phyloP scores from a whole-genome alignment of 53 echinoderm and acorn worm genomes.

The Arbacia lixula region DNA sequence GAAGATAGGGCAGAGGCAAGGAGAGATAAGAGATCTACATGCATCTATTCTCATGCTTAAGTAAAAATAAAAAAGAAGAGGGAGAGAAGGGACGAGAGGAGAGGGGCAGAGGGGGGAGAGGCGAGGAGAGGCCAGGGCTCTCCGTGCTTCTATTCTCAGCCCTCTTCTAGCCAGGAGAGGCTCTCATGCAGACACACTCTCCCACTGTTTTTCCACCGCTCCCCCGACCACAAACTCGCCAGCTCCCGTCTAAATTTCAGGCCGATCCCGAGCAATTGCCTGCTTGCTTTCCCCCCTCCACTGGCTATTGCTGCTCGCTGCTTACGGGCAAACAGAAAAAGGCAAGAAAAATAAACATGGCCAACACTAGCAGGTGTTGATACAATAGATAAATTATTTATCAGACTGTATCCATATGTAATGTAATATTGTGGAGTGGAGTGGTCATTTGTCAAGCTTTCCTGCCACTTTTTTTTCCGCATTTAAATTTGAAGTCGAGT shows the following conservation, averaged over 20 bases:
- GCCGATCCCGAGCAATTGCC: conserved; percentile 31
- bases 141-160: conserved; percentile 21
- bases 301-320: too few species aligned
- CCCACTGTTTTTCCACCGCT: conserved; percentile 28
- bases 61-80: too few species aligned
- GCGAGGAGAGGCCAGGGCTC: too few species aligned
- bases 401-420: conserved; percentile 45
- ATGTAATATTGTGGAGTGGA: conserved; percentile 44
- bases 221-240: conserved; percentile 25
- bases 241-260: conserved; percentile 27
- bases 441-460: neutral
- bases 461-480: neutral
- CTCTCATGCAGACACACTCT: conserved; percentile 24
- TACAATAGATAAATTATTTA: conserved; percentile 48
- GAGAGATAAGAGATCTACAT: too few species aligned
- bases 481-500: conserved; percentile 4
- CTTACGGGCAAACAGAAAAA: neutral
- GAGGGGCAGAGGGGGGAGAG: too few species aligned
- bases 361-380: conserved; percentile 5
- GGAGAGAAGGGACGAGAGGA: too few species aligned
- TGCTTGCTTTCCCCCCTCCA: neutral
- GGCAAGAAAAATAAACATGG: conserved; percentile 26
- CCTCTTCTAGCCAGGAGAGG: neutral
- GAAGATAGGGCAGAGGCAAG: too few species aligned
- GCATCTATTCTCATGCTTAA: too few species aligned